Evolutionary conservation across 2,797 vertebrate genomes (phyloP).

Genomic region (Menidia menidia): DNA sequence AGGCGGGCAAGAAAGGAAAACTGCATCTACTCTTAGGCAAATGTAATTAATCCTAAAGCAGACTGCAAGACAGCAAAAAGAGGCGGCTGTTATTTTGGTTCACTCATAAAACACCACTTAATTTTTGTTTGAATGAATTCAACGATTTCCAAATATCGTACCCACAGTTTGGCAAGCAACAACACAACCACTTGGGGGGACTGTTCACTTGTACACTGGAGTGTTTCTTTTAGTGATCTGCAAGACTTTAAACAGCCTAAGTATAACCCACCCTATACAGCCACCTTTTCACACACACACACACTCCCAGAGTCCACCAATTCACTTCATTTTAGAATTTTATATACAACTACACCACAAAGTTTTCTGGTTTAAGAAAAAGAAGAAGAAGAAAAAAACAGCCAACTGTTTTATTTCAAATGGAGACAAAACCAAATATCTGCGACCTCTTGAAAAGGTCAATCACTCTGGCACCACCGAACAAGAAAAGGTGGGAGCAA

Average conservation of each 20-base stretch:
- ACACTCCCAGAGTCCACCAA: conserved; percentile 2
- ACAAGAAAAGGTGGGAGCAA: conserved; percentile 29
- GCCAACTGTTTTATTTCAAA: conserved; percentile 53
- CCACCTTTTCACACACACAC: background rate
- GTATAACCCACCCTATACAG: too few relatives aligned
- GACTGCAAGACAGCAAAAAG: conserved; percentile 1
- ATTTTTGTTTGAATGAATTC: background rate
- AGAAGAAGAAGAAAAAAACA: background rate
- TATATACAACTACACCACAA: conserved; percentile 54
- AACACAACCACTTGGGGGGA: conserved; percentile 63
- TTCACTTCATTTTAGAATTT: background rate
- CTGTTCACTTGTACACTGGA: conserved; percentile 42
- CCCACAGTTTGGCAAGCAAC: conserved; percentile 62
- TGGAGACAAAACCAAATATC: conserved; percentile 39
- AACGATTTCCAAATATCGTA: conserved; percentile 5
- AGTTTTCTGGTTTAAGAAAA: conserved; percentile 47
- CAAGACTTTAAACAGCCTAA: too few relatives aligned
- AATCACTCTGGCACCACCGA: conserved; percentile 37
- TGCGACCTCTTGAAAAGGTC: conserved; percentile 50
- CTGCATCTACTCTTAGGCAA: conserved; percentile 2
- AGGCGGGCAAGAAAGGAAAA: background rate
- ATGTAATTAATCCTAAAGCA: conserved; percentile 62
- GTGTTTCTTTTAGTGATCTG: background rate
- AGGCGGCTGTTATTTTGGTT: background rate
- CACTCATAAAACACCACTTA: background rate